Conservation (phyloP, 2,113 vertebrate genomes). For the Archocentrus centrarchus region DNA sequence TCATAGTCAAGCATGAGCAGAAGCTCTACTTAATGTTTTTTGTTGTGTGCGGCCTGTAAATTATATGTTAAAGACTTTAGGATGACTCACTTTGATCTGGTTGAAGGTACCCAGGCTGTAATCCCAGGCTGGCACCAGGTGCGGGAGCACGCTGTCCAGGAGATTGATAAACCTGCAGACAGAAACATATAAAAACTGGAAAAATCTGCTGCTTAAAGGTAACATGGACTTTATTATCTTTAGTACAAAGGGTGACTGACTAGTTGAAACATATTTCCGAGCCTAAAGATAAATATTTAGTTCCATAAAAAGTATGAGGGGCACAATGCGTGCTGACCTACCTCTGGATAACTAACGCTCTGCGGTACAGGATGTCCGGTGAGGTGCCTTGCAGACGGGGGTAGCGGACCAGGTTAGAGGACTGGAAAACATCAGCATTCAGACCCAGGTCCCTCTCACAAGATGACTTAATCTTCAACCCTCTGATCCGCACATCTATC, state of each 20-base stretch:
- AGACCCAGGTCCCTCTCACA: conserved; percentile 92
- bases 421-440: conserved; percentile 95
- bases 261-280: background rate
- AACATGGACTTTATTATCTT: background rate
- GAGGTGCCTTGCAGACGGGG: conserved; percentile 94
- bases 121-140: conserved; percentile 96
- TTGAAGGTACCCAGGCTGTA: conserved; percentile 94
- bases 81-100: conserved; percentile 89
- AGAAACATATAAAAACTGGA: background rate
- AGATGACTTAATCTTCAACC: conserved; percentile 96
- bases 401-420: conserved; percentile 93
- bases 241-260: background rate
- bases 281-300: background rate
- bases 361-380: conserved; percentile 91
- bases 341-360: conserved; percentile 93
- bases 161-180: conserved; percentile 90
- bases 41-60: background rate
- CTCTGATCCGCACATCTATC: conserved; percentile 94
- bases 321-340: conserved; percentile 44
- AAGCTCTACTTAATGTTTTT: background rate
- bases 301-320: background rate
- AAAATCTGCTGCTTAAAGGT: background rate
- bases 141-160: conserved; percentile 90
- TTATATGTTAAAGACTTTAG: background rate
- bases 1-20: background rate